phyloP scores from a whole-genome alignment of 2,797 vertebrate genomes.

The Galagoides demidoff region DNA sequence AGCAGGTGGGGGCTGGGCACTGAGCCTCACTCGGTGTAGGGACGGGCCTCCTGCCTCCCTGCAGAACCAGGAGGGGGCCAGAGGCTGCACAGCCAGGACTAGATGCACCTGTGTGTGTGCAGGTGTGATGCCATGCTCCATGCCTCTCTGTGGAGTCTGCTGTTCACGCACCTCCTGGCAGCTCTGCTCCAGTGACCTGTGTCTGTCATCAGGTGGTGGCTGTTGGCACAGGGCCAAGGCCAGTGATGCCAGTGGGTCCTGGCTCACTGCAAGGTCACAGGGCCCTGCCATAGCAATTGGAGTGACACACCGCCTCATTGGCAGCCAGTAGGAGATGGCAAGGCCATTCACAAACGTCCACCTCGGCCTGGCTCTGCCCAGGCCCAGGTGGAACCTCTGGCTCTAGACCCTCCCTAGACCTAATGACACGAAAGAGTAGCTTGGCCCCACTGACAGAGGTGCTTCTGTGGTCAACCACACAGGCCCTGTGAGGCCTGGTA shows the following conservation, averaged over 20 bases:
- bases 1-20: conserved; percentile 49
- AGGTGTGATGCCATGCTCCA: rapidly evolving
- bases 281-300: not conserved
- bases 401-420: not conserved
- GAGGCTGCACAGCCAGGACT: too few relatives aligned
- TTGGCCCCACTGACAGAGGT: not conserved
- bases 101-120: rapidly evolving
- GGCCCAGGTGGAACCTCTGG: too few relatives aligned
- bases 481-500: not conserved
- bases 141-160: rapidly evolving
- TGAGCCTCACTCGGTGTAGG: not conserved
- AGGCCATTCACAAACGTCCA: rapidly evolving
- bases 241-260: not conserved
- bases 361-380: not conserved
- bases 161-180: rapidly evolving
- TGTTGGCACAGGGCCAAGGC: not conserved
- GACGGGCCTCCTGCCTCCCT: rapidly evolving
- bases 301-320: not conserved
- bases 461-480: too few relatives aligned
- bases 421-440: rapidly evolving
- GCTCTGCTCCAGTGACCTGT: too few relatives aligned
- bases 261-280: not conserved
- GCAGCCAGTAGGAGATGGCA: not conserved
- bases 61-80: too few relatives aligned
- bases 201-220: not conserved